A percentile compares a stretch with the other conserved stretches of the same genome.
Evolutionary conservation across 1,140 invertebrate species (phyloP).

Genomic region (Gonatopus flavifemur): DNA sequence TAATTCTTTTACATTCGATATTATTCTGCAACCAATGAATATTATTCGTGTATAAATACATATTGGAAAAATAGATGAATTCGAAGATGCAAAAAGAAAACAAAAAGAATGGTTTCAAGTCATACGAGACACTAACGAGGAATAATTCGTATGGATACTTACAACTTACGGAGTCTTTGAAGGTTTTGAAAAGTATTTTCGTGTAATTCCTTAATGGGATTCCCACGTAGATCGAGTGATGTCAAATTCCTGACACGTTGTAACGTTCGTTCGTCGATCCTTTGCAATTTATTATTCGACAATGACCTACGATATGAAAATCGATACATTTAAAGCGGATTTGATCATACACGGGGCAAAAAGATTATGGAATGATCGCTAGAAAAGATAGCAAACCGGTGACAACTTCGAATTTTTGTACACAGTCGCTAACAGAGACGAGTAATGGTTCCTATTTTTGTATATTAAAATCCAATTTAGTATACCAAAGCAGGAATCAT

Average conservation of each 20-base stretch:
- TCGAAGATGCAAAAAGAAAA: too few species aligned
- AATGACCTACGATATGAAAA: constrained; percentile 61
- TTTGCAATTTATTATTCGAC: constrained; percentile 70
- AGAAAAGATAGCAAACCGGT: too few species aligned
- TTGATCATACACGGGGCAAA: too few species aligned
- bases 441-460: too few species aligned
- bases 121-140: too few species aligned
- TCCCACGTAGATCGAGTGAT: constrained; percentile 70
- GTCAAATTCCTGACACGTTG: constrained; percentile 62
- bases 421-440: too few species aligned
- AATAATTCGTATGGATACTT: constrained; percentile 61
- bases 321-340: too few species aligned
- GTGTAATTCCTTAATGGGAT: constrained; percentile 69
- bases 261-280: constrained; percentile 64
- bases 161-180: constrained; percentile 71
- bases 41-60: not conserved
- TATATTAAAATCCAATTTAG: too few species aligned
- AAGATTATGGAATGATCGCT: too few species aligned
- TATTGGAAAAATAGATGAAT: not conserved
- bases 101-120: too few species aligned
- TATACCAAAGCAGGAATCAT: too few species aligned
- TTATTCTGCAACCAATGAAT: constrained; percentile 63
- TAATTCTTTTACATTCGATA: constrained; percentile 82
- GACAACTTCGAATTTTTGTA: too few species aligned
- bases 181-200: constrained; percentile 67